Evolutionary conservation across 2,888 invertebrate genomes (phyloP), one percentile per base, ranked within the genome.

Genomic region (Escarpia spicata): DNA sequence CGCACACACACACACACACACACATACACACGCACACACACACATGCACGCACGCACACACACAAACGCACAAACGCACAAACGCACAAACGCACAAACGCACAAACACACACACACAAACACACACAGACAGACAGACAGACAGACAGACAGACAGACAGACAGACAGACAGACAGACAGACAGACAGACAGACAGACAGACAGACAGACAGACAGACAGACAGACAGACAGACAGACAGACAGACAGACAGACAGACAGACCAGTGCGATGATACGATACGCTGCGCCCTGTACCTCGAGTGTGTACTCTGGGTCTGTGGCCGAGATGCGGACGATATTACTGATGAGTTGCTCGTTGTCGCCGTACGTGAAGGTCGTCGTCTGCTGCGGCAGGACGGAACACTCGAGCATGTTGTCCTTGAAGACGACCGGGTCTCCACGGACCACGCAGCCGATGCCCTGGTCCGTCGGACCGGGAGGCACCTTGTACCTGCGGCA

Each of bases 291-390:
- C 12, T 9, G 91, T 89, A 94, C 95, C 92, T 95, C 92, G 19
- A 94, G 92, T 60, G 93, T 90, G 2, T 92, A 91, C 3, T 94
- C 93, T 8, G 93, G 94, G 10, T 92, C 58, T 0, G 92, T 37
- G 10, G 93, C 90, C 9, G 43, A 92, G 19, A 95, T 75, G 8
- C 93, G 91, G 60, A 95, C 92, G 75, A 96, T 94, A 90, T 94
- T 92, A 92, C 96, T 95, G 91, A 96, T 95, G 15, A 96, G 94
- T 92, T 96, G 95, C 90, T 96, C 96, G 91, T 95, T 94, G 9
- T 94, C 94, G 8, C 92, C 94, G 92, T 95, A 95, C 31, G 94
- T 93, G 44, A 95, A 94, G 31, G 93, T 93, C 43, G 94, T 92
- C 0, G 95, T 93, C n/a, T 94, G 92, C 92, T 95, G 95, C 90